Base-by-base conservation (phyloP, 2,797 vertebrate genomes). In the Aeoliscus strigatus region DNA sequence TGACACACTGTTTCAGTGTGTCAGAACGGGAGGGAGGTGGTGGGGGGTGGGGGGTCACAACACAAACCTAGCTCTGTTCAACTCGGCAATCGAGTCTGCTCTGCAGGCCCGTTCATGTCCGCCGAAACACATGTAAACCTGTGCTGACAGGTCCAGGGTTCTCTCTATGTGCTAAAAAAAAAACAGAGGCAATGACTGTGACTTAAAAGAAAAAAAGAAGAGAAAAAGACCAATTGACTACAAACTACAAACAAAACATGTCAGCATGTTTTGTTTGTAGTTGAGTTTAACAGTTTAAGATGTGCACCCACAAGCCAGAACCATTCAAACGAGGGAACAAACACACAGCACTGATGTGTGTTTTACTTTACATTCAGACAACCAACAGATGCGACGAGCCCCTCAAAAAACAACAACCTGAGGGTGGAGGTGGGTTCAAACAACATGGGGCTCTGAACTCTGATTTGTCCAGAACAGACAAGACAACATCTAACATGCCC, bases 61-160 rank as follows among this genome's bases (percentile, higher is more conserved):
- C 64, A 83, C 77, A 86, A 73, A 33, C 48, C 18, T 23, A 13
- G 46, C 72, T 75, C 72, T 82, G 79, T 83, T 76, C 41, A 39
- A 4, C 41, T 16, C 28, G 41, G 50, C 39, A n/a, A 39, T 3
- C 42, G 21, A 5, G 53, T 48, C 60, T 35, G 6, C 53, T 43
- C 58, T 66, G 66, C 81, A 81, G 64, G 79, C 36, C 65, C 14
- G 6, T 51, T 79, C 82, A 77, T 30, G 82, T 62, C 14, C 8
- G 15, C 32, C 14, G n/a, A 37, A 51, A 64, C 66, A 59, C 64
- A 70, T 64, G 39, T 33, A 48, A 26, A 49, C 75, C 61, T 73
- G 70, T 60, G 51, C 60, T 4, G 50, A 71, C 77, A 50, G 8
- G 60, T 41, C 39, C 11, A 14, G 6, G 14, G 14, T 18, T 64